Conservation (phyloP, 2,888 invertebrate species). For the Vanessa cardui region DNA sequence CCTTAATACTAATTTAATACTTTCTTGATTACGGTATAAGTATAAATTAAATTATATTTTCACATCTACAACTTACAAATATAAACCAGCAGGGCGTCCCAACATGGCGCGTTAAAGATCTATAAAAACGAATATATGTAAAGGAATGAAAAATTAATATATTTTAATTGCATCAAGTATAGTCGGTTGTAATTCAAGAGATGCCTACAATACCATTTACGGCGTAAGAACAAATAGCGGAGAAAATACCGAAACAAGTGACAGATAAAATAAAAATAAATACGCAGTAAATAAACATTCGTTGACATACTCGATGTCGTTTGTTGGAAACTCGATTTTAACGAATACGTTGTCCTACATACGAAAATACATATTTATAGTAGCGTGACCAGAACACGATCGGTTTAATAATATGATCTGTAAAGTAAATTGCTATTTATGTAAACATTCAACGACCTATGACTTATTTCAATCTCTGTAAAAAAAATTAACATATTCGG, state of each 20-base stretch:
- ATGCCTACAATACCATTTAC: constrained; percentile 28
- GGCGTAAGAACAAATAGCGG: constrained; percentile 20
- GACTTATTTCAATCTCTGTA: constrained; percentile 33
- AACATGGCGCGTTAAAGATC: constrained; percentile 32
- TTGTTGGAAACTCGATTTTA: constrained; percentile 19
- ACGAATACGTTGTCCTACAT: constrained; percentile 22
- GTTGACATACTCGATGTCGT: constrained; percentile 15
- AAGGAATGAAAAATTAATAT: constrained; percentile 62
- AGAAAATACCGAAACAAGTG: constrained; percentile 18
- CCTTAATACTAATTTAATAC: neutral
- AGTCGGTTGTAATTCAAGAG: constrained; percentile 20
- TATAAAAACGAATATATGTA: constrained; percentile 52
- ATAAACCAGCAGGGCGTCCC: constrained; percentile 36
- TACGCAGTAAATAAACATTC: constrained; percentile 23
- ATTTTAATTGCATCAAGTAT: constrained; percentile 61
- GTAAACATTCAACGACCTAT: constrained; percentile 37
- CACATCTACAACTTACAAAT: constrained; percentile 20
- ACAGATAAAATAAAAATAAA: constrained; percentile 21
- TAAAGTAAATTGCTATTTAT: constrained; percentile 38
- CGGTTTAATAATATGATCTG: constrained; percentile 33
- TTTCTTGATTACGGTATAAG: neutral
- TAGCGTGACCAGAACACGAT: constrained; percentile 23
- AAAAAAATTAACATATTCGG: constrained; percentile 35
- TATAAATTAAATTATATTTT: constrained; percentile 7
- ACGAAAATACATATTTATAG: constrained; percentile 25